Base-by-base conservation (phyloP, 2,797 vertebrate species). In the Pangasius krempfi region DNA sequence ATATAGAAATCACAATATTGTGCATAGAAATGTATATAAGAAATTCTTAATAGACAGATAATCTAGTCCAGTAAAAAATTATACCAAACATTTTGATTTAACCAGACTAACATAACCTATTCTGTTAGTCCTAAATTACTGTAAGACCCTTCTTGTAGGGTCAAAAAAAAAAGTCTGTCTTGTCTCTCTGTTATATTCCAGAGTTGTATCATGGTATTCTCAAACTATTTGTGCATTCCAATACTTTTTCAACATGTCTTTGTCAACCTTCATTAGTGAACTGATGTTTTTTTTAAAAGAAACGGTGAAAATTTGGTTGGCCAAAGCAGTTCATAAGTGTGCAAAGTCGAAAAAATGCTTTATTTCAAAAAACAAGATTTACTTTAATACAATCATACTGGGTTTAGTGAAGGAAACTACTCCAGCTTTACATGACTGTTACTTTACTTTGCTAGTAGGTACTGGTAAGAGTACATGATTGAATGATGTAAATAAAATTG, bases 1-100 rank as follows among this genome's bases (percentile, higher is more conserved):
- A 58, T 50, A 75, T 44, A 82, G 37, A 22, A 88, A 52, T 87
- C 37, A 58, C 1, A 37, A 62, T 64, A 37, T 25, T 84, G 70
- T 86, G 64, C 79, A 64, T 88, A 56, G 13, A 37, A 68, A 27
- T 70, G 47, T 54, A 37, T 72, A 37, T 52, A 85, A 37, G n/a
- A 9, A 56, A 72, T 70, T 64, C 40, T 83, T 8, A 37, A 72
- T 16, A 72, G 30, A 40, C 10, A 16, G 66, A 54, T 37, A 70
- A 72, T 85, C 20, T 14, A 72, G 22, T 83, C 4, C 14, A 47
- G 14, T 44, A 64, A 44, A 44, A 81, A 64, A 47, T 47, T 40
- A 5, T 20, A 81, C 13, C 56, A 44, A 64, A 84, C 40, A 30
- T 82, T 82, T 47, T 25, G 8, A 40, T 83, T 64, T 44, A 83